Base-by-base conservation (phyloP, 2,113 vertebrate genomes). In the Tragelaphus strepsiceros region DNA sequence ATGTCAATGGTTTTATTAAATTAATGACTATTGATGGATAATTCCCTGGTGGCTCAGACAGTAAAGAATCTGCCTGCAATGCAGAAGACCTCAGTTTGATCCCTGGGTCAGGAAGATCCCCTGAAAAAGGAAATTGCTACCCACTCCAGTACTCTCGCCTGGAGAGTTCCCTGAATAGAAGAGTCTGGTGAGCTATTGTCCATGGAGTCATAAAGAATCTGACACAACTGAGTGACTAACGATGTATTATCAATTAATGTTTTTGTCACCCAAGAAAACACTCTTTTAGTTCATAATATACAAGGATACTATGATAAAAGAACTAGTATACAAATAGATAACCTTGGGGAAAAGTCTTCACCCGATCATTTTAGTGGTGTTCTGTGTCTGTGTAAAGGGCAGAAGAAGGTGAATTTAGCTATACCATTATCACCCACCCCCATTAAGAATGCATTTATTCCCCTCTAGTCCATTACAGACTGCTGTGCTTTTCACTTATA, bases 401-500 rank as follows among this genome's bases (percentile, higher is more conserved):
- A 96, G 96, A 97, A 91, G 97, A 98, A 98, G 97, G 96, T 96
- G 96, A 96, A 97, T 93, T 97, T 96, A 90, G 86, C 97, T 94
- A 89, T 86, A 94, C 90, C 91, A 97, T 96, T 97, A 97, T 91
- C 97, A 88, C 92, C 96, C 53, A 51, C 93, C 93, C 96, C 94
- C 97, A 98, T 97, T 97, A 97, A 98, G 98, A 97, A 97, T 92
- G 95, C 43, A 96, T 98, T 91, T 98, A 95, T 84, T 97, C 58
- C 61, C 71, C 49, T 77, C 35, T 51, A 95, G 95, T 56, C 94
- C 96, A 96, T 97, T 97, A 97, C 17, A 94, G 80, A 96, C 89
- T 90, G 86, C 90, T 97, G 96, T 88, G 82, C n/a, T 84, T 90
- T 83, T 92, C 56, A 91, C 22, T 94, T 95, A 89, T 2, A 89